These are phyloP conservation scores for Sinocyclocheilus anshuiensis DNA, from an alignment of 2,113 vertebrate genomes.

Conservation along the genomic window DNA sequence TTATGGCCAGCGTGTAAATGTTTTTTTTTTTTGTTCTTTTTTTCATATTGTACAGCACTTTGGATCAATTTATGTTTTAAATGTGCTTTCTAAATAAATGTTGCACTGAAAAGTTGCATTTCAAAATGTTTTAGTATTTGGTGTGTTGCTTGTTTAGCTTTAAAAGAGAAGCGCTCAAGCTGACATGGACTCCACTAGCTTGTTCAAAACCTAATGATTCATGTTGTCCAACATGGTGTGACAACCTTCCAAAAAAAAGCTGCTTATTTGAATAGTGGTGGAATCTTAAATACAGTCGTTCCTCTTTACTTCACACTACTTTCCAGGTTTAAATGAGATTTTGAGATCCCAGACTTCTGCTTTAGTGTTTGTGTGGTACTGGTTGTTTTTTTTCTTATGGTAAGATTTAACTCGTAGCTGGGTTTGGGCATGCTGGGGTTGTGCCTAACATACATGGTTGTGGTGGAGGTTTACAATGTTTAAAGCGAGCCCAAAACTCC, in stretches of 20 bases:
- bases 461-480: background rate
- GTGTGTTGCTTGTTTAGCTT: background rate
- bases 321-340: background rate
- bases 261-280: background rate
- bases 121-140: background rate
- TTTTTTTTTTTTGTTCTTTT: background rate
- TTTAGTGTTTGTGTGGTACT: background rate
- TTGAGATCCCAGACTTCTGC: background rate
- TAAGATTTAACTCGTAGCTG: background rate
- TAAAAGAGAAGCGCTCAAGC: background rate
- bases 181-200: background rate
- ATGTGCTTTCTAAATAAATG: background rate
- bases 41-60: background rate
- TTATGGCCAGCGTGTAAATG: background rate
- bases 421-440: background rate
- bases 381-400: background rate
- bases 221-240: background rate
- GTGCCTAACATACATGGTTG: background rate
- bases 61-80: background rate
- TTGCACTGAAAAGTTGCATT: background rate
- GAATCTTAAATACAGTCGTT: background rate
- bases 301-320: background rate
- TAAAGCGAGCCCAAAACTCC: background rate
- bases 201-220: background rate
- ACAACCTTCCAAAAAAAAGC: background rate